Conservation (phyloP, 2,113 vertebrate species). For the Mungos mungo region DNA sequence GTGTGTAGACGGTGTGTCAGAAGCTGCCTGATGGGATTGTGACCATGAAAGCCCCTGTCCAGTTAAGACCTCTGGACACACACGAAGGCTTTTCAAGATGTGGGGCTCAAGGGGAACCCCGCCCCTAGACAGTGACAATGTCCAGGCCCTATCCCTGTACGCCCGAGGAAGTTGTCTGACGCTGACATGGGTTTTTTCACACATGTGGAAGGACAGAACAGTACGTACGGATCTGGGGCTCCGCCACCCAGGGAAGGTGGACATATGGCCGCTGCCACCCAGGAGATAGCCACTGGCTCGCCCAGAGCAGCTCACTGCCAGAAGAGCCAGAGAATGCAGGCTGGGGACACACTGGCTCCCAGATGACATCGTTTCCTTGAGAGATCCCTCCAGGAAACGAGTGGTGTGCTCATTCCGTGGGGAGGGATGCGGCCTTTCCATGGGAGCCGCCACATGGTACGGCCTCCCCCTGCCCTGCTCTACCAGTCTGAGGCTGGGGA, state of each 20-base stretch:
- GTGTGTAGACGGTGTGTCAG: neutral
- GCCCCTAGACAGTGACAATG: rapidly evolving
- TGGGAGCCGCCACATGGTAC: rapidly evolving
- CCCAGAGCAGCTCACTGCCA: rapidly evolving
- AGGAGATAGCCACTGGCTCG: rapidly evolving
- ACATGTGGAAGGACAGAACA: neutral
- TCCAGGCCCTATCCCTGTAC: rapidly evolving
- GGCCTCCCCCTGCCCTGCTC: neutral
- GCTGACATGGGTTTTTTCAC: neutral
- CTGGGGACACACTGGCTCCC: neutral
- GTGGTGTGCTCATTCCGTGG: neutral
- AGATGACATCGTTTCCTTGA: constrained; percentile 46
- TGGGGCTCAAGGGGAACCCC: neutral
- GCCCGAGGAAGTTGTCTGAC: neutral
- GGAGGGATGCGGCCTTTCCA: neutral
- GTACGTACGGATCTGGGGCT: neutral
- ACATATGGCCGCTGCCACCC: neutral
- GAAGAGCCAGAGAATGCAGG: neutral
- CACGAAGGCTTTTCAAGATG: neutral
- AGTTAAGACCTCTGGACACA: neutral
- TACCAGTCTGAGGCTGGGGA: neutral
- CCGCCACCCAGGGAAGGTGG: neutral
- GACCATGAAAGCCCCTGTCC: neutral
- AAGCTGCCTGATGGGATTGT: neutral
- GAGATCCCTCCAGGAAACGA: neutral